Conservation (phyloP, 2,113 vertebrate genomes). For the Halichoerus grypus region DNA sequence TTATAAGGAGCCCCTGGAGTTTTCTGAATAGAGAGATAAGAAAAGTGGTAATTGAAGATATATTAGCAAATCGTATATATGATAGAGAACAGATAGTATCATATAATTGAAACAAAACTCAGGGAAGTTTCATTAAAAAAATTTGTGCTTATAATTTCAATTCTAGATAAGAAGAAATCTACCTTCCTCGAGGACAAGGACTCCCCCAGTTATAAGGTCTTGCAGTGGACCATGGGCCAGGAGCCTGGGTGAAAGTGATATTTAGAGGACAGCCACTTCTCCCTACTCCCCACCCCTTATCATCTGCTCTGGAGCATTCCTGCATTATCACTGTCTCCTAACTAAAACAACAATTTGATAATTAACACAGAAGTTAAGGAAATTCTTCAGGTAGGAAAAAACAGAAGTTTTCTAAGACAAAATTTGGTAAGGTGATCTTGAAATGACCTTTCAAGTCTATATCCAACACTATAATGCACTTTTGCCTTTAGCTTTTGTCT, state of each 20-base stretch:
- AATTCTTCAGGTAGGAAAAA: not conserved
- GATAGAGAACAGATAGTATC: not conserved
- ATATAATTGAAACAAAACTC: not conserved
- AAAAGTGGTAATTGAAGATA: conserved; percentile 53
- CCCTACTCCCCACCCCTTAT: not conserved
- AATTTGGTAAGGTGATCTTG: not conserved
- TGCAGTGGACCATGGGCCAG: not conserved
- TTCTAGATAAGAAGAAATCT: not conserved
- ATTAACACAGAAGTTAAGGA: not conserved
- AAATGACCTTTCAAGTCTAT: not conserved
- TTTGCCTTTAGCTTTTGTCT: not conserved
- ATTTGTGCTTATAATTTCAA: not conserved
- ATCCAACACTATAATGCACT: not conserved
- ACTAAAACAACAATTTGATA: not conserved
- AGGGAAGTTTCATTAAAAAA: not conserved
- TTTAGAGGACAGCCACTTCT: not conserved
- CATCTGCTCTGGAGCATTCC: not conserved
- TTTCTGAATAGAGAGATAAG: conserved; percentile 16
- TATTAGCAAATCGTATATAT: not conserved
- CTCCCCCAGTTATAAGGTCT: not conserved
- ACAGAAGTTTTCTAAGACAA: not conserved
- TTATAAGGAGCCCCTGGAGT: not conserved
- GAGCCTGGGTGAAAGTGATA: not conserved
- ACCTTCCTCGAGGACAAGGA: not conserved
- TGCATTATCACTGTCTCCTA: not conserved